These are phyloP conservation scores for Andinoacara biseriatus DNA, from an alignment of 2,113 vertebrate species.

Conservation along the genomic window DNA sequence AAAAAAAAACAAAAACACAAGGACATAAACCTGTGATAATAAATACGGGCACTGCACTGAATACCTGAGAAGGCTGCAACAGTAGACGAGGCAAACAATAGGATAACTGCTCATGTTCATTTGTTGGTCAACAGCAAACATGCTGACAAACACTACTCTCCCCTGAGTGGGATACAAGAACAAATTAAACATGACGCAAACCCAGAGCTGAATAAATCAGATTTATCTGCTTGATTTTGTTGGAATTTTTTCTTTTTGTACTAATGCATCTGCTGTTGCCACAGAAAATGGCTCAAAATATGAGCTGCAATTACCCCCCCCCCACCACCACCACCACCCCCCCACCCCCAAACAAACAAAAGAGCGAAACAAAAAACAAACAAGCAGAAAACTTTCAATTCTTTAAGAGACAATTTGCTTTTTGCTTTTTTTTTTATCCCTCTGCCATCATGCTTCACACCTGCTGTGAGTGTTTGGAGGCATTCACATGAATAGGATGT, in stretches of 20 bases:
- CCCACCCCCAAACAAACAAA: too few species aligned
- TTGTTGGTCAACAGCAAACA: conserved; percentile 52
- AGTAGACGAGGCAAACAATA: conserved; percentile 24
- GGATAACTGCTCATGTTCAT: conserved; percentile 35
- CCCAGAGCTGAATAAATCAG: conserved; percentile 34
- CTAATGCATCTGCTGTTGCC: not conserved
- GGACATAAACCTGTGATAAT: conserved; percentile 23
- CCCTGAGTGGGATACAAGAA: conserved; percentile 21
- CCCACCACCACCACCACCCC: too few species aligned
- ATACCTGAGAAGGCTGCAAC: conserved; percentile 3
- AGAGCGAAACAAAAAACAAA: not conserved
- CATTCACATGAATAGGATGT: conserved; percentile 6
- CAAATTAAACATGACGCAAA: conserved; percentile 35
- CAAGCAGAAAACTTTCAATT: not conserved
- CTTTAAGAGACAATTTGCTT: not conserved
- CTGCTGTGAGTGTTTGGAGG: not conserved
- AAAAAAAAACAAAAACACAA: conserved; percentile 16
- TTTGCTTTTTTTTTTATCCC: conserved; percentile 13
- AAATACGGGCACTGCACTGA: conserved; percentile 4
- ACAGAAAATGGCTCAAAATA: not conserved
- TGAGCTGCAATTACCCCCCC: too few species aligned
- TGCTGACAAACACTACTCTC: conserved; percentile 20
- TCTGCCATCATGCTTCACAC: not conserved
- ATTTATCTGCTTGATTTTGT: conserved; percentile 28
- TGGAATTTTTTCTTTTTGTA: not conserved